Conservation (phyloP, 2,113 vertebrate genomes). For the Sapayoa aenigma region DNA sequence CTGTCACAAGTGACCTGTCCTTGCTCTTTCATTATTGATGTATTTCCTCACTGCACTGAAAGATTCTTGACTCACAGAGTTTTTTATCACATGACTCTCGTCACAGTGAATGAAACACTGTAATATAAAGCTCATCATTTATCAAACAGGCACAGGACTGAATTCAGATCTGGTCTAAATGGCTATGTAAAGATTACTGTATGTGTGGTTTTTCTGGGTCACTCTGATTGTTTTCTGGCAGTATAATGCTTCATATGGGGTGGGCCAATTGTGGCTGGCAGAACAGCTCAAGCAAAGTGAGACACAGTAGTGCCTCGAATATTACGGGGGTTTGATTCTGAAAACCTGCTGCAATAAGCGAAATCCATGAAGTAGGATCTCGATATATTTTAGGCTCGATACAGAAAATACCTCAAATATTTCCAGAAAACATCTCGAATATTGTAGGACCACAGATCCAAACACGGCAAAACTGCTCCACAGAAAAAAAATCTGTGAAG, state of each 20-base stretch:
- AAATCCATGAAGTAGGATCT: too few species aligned
- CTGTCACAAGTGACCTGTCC: not conserved
- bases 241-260: not conserved
- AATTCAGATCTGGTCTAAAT: not conserved
- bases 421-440: too few species aligned
- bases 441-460: too few species aligned
- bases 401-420: too few species aligned
- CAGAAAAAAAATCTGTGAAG: too few species aligned
- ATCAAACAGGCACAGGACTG: not conserved
- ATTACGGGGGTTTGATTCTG: too few species aligned
- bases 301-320: too few species aligned
- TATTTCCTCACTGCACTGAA: not conserved
- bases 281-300: not conserved
- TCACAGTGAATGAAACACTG: constrained; percentile 21
- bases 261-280: not conserved
- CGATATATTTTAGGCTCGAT: too few species aligned
- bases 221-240: not conserved
- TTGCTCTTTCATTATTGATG: constrained; percentile 32
- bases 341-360: too few species aligned
- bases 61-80: not conserved
- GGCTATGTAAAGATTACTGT: not conserved
- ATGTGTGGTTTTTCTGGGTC: not conserved
- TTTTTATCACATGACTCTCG: constrained; percentile 28
- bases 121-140: constrained; percentile 15
- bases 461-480: too few species aligned